Evolutionary conservation across 2,113 vertebrate genomes (phyloP), one percentile per base, ranked within the genome.

Genomic region (Sylvia atricapilla): DNA sequence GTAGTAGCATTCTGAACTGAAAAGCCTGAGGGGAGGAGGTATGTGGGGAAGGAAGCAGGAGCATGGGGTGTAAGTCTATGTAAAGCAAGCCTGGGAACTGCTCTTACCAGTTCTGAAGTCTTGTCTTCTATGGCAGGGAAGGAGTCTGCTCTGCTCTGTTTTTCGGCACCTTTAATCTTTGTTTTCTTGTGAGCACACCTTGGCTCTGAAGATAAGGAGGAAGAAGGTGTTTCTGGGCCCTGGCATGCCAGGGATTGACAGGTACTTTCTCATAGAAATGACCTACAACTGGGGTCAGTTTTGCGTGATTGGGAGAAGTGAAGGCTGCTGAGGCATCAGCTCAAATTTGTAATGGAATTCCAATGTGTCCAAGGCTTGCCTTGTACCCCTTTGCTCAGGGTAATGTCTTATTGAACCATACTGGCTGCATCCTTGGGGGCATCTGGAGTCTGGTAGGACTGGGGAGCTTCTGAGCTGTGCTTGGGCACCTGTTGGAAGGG

Each of bases 331-430:
- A 39, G 56, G 14, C 18, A 22, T 46, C 5, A 3, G 31, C 52
- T 44, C 50, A 9, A 13, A 37, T 47, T 70, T 21, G 19, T 25
- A n/a, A 7, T 24, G 37, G 33, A 59, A 50, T 83, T 83, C 7
- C 41, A 8, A 15, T 1, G 18, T 72, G 46, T 46, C 53, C n/a
- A n/a, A 12, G 50, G 56, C 60, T 82, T 91, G 9, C 37, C 52
- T 31, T 28, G 43, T 1, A 3, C 9, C 11, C 39, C 47, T 33
- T 41, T 41, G 55, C 66, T 44, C 37, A 13, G 30, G 30, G 15
- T 18, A 5, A 1, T 3, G 0, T 31, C 37, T 62, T 85, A 43
- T 10, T 28, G 49, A 73, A 9, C 56, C 0, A 2, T 4, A 0
- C 17, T 13, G 21, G 8, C 41, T 41, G 46, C 8, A 18, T 62